Conservation (phyloP, 2,797 vertebrate genomes). For the Takifugu rubripes region DNA sequence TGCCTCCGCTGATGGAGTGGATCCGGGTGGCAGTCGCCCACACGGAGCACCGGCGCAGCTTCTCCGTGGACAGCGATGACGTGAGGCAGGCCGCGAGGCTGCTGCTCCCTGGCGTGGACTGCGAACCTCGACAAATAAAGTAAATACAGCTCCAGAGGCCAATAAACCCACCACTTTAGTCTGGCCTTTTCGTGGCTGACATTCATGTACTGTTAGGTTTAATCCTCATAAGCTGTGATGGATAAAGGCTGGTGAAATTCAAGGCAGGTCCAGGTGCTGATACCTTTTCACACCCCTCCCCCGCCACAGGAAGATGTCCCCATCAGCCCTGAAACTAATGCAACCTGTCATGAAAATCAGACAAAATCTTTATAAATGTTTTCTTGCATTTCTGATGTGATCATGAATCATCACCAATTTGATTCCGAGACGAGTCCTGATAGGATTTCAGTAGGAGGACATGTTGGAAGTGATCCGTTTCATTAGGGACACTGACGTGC, state of each 20-base stretch:
- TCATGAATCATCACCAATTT: neutral
- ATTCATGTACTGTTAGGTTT: neutral
- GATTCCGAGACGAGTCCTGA: neutral
- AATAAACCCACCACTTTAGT: slow-evolving; percentile 1
- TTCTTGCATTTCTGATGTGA: neutral
- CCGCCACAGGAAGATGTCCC: neutral
- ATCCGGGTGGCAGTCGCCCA: slow-evolving; percentile 80
- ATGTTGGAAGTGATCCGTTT: neutral
- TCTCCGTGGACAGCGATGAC: slow-evolving; percentile 81
- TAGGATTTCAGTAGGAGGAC: neutral
- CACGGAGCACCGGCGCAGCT: slow-evolving; percentile 77
- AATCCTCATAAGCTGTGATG: neutral
- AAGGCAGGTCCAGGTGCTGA: neutral
- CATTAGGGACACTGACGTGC: neutral
- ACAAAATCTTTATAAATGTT: neutral
- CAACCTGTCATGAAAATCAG: neutral
- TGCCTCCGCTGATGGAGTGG: slow-evolving; percentile 84
- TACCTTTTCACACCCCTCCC: neutral
- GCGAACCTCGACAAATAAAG: slow-evolving; percentile 80
- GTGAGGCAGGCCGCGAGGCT: slow-evolving; percentile 80
- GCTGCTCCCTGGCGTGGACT: slow-evolving; percentile 81
- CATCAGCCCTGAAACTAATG: neutral
- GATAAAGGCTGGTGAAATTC: neutral
- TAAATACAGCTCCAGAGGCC: slow-evolving; percentile 32
- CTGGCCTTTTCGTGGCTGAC: neutral